These are phyloP conservation scores for Pycnonotus jocosus DNA, from an alignment of 2,113 vertebrate genomes.

Conservation along the genomic window DNA sequence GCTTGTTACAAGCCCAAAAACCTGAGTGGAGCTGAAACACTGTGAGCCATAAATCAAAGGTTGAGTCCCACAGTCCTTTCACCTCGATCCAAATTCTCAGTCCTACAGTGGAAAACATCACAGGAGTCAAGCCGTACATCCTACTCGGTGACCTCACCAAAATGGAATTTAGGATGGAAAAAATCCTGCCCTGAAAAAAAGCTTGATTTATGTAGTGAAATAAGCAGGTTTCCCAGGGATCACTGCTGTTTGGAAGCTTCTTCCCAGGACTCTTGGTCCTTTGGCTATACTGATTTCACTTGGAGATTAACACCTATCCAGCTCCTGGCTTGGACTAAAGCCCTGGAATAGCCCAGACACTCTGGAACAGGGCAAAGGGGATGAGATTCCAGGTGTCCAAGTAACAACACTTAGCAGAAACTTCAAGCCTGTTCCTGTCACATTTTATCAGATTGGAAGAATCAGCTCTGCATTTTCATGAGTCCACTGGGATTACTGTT, in stretches of 20 bases:
- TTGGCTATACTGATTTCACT: background rate
- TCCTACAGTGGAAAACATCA: background rate
- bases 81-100: background rate
- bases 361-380: background rate
- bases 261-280: background rate
- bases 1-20: background rate
- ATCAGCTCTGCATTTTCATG: background rate
- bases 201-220: background rate
- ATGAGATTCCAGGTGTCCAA: background rate
- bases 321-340: slow-evolving; percentile 6
- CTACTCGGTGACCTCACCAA: background rate
- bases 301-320: background rate
- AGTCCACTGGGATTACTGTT: background rate
- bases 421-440: background rate
- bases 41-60: background rate
- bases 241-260: background rate
- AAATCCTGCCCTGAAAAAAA: background rate
- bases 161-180: background rate
- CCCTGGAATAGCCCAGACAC: background rate
- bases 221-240: background rate
- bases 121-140: background rate
- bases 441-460: background rate
- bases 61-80: background rate
- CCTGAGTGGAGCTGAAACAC: background rate
- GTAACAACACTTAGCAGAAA: background rate